Conservation (phyloP, 1,140 invertebrate species). For the Vanessa atalanta region DNA sequence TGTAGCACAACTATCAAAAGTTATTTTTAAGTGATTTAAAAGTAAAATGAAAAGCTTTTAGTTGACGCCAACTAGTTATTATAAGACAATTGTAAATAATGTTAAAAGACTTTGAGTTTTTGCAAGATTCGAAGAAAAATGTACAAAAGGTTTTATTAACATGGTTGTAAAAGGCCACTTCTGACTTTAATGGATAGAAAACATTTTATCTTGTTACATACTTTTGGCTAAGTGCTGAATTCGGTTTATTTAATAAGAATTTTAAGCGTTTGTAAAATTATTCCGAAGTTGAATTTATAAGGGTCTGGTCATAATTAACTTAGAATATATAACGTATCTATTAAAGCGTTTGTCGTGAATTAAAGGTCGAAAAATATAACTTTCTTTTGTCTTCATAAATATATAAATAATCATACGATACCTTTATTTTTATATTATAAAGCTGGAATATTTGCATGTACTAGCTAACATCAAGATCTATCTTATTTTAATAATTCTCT, state of each 20-base stretch:
- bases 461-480: no score
- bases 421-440: no score
- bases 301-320: no score
- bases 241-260: background rate
- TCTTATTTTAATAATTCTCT: no score
- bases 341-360: no score
- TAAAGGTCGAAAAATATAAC: no score
- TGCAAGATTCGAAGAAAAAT: background rate
- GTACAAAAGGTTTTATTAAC: background rate
- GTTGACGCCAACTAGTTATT: background rate
- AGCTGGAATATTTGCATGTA: no score
- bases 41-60: slow-evolving; percentile 1
- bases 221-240: slow-evolving; percentile 1
- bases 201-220: background rate
- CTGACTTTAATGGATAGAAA: slow-evolving; percentile 11
- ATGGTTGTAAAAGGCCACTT: background rate
- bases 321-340: no score
- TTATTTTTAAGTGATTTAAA: background rate
- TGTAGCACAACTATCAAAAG: background rate
- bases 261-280: background rate
- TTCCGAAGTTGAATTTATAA: background rate
- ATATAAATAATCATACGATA: no score
- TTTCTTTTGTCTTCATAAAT: no score
- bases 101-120: background rate
- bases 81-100: slow-evolving; percentile 4